Base-by-base conservation (phyloP, 2,888 invertebrate species). In the Cheilosia vulpina region DNA sequence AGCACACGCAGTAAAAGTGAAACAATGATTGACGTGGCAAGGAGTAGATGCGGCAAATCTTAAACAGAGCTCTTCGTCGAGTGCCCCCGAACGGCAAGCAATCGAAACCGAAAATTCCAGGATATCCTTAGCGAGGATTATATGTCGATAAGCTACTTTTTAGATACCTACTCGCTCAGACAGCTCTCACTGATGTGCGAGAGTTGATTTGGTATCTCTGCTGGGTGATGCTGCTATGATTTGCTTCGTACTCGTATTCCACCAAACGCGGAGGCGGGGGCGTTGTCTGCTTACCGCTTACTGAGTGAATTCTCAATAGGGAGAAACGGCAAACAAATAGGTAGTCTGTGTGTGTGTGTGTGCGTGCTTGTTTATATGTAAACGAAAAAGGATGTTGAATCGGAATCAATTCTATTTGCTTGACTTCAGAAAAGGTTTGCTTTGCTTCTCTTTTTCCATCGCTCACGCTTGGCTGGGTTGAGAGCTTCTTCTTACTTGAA, bases 381-480 rank as follows among this genome's bases (percentile, higher is more conserved):
- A 75, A 63, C 78, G 76, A 75, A 75, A 66, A 62, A 60, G 77
- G 69, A 84, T 79, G 69, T 84, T 73, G 83, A 79, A 84, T 79
- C 83, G 79, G 75, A 84, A 78, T 79, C 78, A 75, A 84, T 84
- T 75, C 45, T 69, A 58, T 84, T 79, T 75, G 79, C 83, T 84
- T 69, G 58, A 79, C 52, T 79, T 73, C 45, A 84, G 79, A 34
- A 69, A 69, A 78, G 73, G 66, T 68, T 63, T 72, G 27, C 19
- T 2, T 6, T 31, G 31, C 9, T 50, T 60, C 43, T 72, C 38
- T 11, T 38, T 38, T 38, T 3, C 38, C 38, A 38, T 38, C 38
- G 38, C 38, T 38, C 38, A 38, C 38, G 38, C 38, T 38, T 38
- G 13, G 3, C 13, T 38, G 38, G 38, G 13, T 4, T 38, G 38